phyloP scores from a whole-genome alignment of 1,140 invertebrate genomes.

The Drosophila burlai region DNA sequence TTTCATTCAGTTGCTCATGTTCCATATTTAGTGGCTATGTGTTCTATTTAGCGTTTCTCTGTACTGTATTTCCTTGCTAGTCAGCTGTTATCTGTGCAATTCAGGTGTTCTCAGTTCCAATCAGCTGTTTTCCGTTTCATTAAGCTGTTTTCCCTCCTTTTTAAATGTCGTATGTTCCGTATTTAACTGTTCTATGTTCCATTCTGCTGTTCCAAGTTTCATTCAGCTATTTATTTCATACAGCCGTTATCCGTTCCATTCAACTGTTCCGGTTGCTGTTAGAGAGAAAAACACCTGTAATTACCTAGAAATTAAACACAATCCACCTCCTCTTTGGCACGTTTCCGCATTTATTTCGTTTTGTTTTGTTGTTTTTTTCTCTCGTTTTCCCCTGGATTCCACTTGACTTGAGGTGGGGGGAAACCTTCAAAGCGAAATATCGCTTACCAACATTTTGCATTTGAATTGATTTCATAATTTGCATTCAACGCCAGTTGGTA shows the following conservation, averaged over 20 bases:
- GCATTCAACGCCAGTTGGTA: conserved; percentile 26
- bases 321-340: neutral
- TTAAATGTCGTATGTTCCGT: no score
- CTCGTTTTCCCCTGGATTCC: neutral
- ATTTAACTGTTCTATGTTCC: no score
- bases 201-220: neutral
- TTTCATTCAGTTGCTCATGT: neutral
- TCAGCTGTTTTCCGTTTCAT: neutral
- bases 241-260: neutral
- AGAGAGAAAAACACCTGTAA: neutral
- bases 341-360: conserved; percentile 15
- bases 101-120: neutral
- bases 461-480: conserved; percentile 43
- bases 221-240: neutral
- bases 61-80: no score
- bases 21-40: no score
- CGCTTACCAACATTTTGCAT: conserved; percentile 23
- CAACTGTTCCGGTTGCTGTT: neutral
- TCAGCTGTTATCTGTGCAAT: neutral
- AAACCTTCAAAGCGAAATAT: conserved; percentile 20
- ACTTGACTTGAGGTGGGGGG: conserved; percentile 4
- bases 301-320: conserved; percentile 11
- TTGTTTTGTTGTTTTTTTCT: neutral
- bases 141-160: neutral
- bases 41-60: no score